These are phyloP conservation scores for Sisyra nigra DNA, from an alignment of 2,888 invertebrate species.

Conservation along the genomic window DNA sequence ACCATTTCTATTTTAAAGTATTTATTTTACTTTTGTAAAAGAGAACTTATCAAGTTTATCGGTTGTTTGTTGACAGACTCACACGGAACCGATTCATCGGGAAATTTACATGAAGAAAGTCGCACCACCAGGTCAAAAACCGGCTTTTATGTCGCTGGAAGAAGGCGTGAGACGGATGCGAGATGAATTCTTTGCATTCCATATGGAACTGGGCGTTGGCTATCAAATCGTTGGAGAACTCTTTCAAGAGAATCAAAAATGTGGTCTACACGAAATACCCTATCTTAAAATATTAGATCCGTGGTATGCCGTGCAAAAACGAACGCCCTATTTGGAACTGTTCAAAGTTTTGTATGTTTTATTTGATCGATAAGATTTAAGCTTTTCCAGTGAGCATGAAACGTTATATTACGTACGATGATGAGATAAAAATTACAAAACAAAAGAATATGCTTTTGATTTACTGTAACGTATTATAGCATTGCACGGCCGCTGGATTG, in stretches of 20 bases:
- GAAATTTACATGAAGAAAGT: slow-evolving; percentile 45
- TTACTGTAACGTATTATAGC: no score
- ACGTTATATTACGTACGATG: no score
- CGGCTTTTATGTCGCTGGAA: slow-evolving; percentile 38
- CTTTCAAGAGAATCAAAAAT: slow-evolving; percentile 53
- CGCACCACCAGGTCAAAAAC: slow-evolving; percentile 36
- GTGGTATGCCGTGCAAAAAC: slow-evolving; percentile 34
- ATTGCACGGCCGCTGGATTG: no score
- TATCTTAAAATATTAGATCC: slow-evolving; percentile 36
- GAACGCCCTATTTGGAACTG: slow-evolving; percentile 34
- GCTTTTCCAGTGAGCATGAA: no score
- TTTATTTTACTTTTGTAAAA: slow-evolving; percentile 12
- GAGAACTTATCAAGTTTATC: neutral
- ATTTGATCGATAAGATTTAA: no score
- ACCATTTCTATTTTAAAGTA: slow-evolving; percentile 46
- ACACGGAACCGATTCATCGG: slow-evolving; percentile 41
- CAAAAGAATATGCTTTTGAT: no score
- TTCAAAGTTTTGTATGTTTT: slow-evolving; percentile 34
- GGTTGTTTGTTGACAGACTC: slow-evolving; percentile 29
- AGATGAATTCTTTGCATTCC: slow-evolving; percentile 47
- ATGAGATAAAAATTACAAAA: no score
- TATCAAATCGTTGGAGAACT: slow-evolving; percentile 50
- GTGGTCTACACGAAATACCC: slow-evolving; percentile 45
- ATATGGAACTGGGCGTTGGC: slow-evolving; percentile 46
- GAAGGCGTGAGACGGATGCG: slow-evolving; percentile 41